Percentiles rank a stretch among this genome's conserved stretches.
These are phyloP conservation scores for Neodiprion lecontei DNA, from an alignment of 1,140 invertebrate species.

Conservation along the genomic window DNA sequence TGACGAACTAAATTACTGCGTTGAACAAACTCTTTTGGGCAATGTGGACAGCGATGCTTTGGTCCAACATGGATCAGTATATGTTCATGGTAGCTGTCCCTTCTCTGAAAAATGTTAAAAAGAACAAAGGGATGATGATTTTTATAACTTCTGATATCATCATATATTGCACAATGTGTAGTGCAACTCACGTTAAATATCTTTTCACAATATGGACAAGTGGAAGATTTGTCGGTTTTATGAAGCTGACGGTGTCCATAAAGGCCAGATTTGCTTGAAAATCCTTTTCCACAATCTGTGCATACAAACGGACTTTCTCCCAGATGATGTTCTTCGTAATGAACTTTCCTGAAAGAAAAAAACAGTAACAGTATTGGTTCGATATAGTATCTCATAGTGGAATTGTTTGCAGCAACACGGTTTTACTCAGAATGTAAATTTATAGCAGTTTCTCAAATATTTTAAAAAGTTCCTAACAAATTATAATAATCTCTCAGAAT, in stretches of 20 bases:
- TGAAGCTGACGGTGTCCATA: slow-evolving; percentile 42
- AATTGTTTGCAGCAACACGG: too few relatives aligned
- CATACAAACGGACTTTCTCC: slow-evolving; percentile 37
- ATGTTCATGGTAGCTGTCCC: slow-evolving; percentile 65
- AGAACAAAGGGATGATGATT: background rate
- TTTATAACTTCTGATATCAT: slow-evolving; percentile 4
- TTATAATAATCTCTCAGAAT: too few relatives aligned
- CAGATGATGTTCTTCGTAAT: slow-evolving; percentile 34
- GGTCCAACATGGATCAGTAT: slow-evolving; percentile 64
- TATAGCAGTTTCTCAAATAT: too few relatives aligned
- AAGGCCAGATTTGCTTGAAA: slow-evolving; percentile 41
- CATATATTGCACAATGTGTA: background rate
- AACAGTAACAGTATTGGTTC: slow-evolving; percentile 16
- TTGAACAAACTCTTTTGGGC: slow-evolving; percentile 65
- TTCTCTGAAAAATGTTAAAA: slow-evolving; percentile 42
- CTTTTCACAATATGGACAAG: slow-evolving; percentile 36
- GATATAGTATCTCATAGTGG: too few relatives aligned
- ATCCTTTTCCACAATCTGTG: slow-evolving; percentile 38
- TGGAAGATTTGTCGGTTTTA: slow-evolving; percentile 27
- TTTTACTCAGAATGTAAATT: too few relatives aligned
- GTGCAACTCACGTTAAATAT: slow-evolving; percentile 31
- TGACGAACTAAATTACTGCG: slow-evolving; percentile 65
- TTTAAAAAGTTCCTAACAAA: too few relatives aligned
- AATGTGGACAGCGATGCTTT: slow-evolving; percentile 64
- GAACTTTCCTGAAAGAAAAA: slow-evolving; percentile 30